Percentiles rank a stretch among this genome's conserved stretches.
Conservation (phyloP, 2,113 vertebrate species). For the Scophthalmus maximus region DNA sequence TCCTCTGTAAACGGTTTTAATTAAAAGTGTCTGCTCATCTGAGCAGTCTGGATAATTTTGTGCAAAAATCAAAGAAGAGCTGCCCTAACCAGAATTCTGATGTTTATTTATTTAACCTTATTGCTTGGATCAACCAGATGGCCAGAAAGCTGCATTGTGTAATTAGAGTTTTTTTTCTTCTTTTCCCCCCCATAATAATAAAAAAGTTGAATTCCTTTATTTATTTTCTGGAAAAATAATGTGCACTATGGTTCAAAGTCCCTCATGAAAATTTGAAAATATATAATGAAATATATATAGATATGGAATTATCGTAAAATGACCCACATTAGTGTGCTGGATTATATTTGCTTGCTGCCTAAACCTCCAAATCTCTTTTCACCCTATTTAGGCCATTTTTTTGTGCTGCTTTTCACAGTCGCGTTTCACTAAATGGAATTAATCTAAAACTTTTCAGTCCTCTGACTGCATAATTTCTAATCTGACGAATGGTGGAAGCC, state of each 20-base stretch:
- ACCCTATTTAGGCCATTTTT: constrained; percentile 63
- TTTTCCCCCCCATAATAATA: constrained; percentile 3
- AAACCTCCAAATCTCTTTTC: constrained; percentile 74
- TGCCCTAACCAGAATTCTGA: constrained; percentile 11
- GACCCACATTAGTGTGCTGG: constrained; percentile 65
- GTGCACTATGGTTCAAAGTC: background rate
- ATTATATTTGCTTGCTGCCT: constrained; percentile 63
- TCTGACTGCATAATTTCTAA: constrained; percentile 51
- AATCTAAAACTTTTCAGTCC: constrained; percentile 45
- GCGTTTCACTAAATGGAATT: constrained; percentile 46
- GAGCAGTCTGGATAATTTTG: constrained; percentile 69
- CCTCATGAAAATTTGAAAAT: constrained; percentile 18
- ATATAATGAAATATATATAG: constrained; percentile 27
- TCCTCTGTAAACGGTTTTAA: constrained; percentile 78
- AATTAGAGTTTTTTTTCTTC: background rate
- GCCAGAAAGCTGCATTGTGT: background rate
- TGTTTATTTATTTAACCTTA: constrained; percentile 30
- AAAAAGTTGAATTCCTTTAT: background rate
- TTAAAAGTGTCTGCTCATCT: constrained; percentile 74
- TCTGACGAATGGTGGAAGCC: constrained; percentile 23
- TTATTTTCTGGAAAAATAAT: constrained; percentile 14
- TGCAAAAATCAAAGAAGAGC: constrained; percentile 33
- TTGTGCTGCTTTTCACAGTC: constrained; percentile 44
- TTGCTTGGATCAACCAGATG: constrained; percentile 32
- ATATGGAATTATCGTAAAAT: constrained; percentile 60